A percentile compares a stretch with the other conserved stretches of the same genome.
Evolutionary conservation across 37 sponge, comb jelly and placozoan species (phyloP).

Genomic region (Petrosia ficiformis): DNA sequence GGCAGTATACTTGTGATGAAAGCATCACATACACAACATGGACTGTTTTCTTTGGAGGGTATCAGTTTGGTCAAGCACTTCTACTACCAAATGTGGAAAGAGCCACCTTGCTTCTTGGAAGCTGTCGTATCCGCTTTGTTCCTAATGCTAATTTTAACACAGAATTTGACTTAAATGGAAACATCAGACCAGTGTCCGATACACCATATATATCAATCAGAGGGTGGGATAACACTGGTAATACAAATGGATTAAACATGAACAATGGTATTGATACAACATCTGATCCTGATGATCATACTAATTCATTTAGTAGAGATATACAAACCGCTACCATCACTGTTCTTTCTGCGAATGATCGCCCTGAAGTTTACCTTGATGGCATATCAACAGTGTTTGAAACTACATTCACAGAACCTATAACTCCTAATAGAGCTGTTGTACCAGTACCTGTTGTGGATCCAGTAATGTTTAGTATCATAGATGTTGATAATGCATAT

Average conservation of each 20-base stretch:
- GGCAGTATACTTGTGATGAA: conserved; percentile 81
- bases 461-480: conserved; percentile 21
- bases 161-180: conserved; percentile 57
- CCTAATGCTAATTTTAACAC: conserved; percentile 76
- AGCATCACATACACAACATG: conserved; percentile 10
- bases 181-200: conserved; percentile 39
- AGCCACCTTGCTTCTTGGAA: conserved; percentile 65
- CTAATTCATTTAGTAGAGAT: conserved; percentile 70
- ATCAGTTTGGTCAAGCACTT: conserved; percentile 66
- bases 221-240: conserved; percentile 77
- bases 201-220: conserved; percentile 68
- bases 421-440: conserved; percentile 60
- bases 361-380: conserved; percentile 47
- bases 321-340: conserved; percentile 40
- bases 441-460: conserved; percentile 62
- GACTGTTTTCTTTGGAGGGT: conserved; percentile 57
- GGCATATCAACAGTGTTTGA: conserved; percentile 16
- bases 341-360: conserved; percentile 49
- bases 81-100: conserved; percentile 36
- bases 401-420: conserved; percentile 62
- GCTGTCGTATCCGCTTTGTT: conserved; percentile 68
- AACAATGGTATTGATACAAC: conserved; percentile 72
- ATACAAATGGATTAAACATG: conserved; percentile 31
- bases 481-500: conserved; percentile 67
- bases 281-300: conserved; percentile 71